Evolutionary conservation across 1,140 invertebrate species (phyloP).

Genomic region (Sitobion miscanthi): DNA sequence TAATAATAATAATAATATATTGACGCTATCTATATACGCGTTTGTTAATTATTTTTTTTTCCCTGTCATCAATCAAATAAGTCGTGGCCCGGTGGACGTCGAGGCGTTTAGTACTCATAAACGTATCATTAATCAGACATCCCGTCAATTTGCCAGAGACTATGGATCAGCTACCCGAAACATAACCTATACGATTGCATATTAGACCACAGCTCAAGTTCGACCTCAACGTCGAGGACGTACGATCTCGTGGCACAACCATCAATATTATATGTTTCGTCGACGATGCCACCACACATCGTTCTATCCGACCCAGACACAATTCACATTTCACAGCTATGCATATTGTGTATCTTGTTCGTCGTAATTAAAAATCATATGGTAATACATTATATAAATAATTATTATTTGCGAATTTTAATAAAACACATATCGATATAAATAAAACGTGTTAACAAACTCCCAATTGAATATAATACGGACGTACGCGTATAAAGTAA

Average conservation of each 20-base stretch:
- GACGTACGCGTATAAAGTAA: background rate
- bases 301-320: background rate
- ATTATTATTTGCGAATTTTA: background rate
- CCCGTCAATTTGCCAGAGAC: slow-evolving; percentile 50
- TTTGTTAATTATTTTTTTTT: slow-evolving; percentile 48
- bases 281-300: background rate
- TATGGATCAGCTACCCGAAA: slow-evolving; percentile 2
- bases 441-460: background rate
- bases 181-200: background rate
- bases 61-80: slow-evolving; percentile 47
- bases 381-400: background rate
- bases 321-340: background rate
- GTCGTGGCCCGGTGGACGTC: slow-evolving; percentile 1
- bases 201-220: background rate
- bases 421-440: background rate
- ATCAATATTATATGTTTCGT: background rate
- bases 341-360: background rate
- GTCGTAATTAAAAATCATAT: background rate
- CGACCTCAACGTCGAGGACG: background rate
- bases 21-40: background rate
- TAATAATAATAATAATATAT: slow-evolving; percentile 6
- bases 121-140: slow-evolving; percentile 55
- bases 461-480: background rate
- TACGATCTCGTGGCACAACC: background rate
- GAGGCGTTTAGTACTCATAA: slow-evolving; percentile 13